Base-by-base conservation (phyloP, 2,113 vertebrate species). In the Condylura cristata region DNA sequence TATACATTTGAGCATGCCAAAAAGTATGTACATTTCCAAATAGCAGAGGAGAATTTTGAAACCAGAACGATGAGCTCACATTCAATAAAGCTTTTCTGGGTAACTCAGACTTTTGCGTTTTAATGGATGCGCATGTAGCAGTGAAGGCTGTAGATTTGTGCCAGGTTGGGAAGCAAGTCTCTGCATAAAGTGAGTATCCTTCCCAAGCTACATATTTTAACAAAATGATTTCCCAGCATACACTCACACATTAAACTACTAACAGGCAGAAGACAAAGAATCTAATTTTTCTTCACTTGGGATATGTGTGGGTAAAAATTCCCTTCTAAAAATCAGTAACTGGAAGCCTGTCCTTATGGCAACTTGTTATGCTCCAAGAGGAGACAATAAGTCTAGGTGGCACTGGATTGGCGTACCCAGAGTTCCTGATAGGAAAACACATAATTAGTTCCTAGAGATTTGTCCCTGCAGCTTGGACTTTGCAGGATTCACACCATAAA, bases 1-100 rank as follows among this genome's bases (percentile, higher is more conserved):
- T 41, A n/a, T 3, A 37, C 34, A 86, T 7, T 63, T 71, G 30
- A 81, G 70, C 24, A 71, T 92, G 17, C 1, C 48, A 74, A 28
- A 93, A 87, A 75, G 18, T 71, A 87, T 71, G 18, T 13, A 63
- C 58, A 78, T 87, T 91, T 93, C 61, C n/a, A 74, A 85, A 60
- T 72, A 85, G 16, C 12, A 34, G 4, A 83, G 24, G 13, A 56
- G 13, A n/a, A 65, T 10, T 60, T 86, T 80, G 32, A 89, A 74
- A 22, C 28, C 44, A 91, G 74, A 81, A 85, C 56, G 56, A 37
- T 51, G 51, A 56, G 41, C 17, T 70, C 51, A 89, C 11, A 39
- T 4, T 78, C 6, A 93, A 84, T 82, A n/a, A 56, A 78, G 41
- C 10, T 48, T 56, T 14, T 93, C 7, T 90, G 22, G 44, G 13